These are phyloP conservation scores for Nixonia krombeini DNA, from an alignment of 1,140 invertebrate species.

Conservation along the genomic window DNA sequence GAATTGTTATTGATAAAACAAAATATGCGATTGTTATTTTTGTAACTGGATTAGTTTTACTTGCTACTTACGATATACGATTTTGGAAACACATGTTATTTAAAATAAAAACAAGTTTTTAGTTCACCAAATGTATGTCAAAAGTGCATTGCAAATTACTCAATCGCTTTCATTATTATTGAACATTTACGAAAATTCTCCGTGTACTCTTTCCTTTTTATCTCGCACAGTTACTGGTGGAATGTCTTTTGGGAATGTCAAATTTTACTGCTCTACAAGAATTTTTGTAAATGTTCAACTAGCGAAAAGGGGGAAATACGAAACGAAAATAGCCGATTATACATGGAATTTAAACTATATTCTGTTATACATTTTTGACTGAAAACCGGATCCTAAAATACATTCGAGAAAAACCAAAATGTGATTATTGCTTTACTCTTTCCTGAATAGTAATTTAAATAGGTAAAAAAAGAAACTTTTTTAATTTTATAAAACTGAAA, in stretches of 20 bases:
- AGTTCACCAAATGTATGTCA: conserved; percentile 23
- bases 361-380: conserved; percentile 53
- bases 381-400: conserved; percentile 57
- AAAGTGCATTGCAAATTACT: conserved; percentile 23
- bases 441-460: not conserved
- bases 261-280: conserved; percentile 19
- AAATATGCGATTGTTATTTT: conserved; percentile 25
- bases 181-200: conserved; percentile 39
- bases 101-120: conserved; percentile 13
- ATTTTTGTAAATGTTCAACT: conserved; percentile 35
- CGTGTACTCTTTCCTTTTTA: conserved; percentile 11
- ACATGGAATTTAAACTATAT: conserved; percentile 43
- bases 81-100: conserved; percentile 19
- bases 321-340: conserved; percentile 29
- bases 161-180: conserved; percentile 16
- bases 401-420: conserved; percentile 52
- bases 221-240: not conserved
- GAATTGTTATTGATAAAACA: conserved; percentile 11
- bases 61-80: conserved; percentile 14
- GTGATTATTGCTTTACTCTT: not conserved
- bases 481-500: too few relatives aligned
- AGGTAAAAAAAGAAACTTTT: too few relatives aligned
- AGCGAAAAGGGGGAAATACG: conserved; percentile 16
- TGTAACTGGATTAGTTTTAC: conserved; percentile 25
- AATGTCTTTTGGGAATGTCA: conserved; percentile 10